A percentile compares a stretch with the other conserved stretches of the same genome.
Evolutionary conservation across 2,888 invertebrate genomes (phyloP).

Genomic region (Timandra comae): DNA sequence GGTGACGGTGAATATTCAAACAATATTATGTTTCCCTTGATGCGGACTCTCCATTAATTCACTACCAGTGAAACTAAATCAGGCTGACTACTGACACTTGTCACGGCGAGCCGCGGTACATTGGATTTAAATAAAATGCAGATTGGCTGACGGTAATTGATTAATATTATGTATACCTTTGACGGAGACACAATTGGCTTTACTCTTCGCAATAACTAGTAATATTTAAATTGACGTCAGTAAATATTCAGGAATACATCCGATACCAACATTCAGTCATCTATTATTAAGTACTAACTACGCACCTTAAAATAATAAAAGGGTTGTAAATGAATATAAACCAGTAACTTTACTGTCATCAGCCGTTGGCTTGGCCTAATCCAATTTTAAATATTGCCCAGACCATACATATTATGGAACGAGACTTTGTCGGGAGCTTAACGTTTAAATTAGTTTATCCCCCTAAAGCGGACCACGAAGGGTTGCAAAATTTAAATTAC

Average conservation of each 20-base stretch:
- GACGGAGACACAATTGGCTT: constrained; percentile 21
- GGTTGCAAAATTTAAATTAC: constrained; percentile 77
- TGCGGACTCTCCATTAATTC: constrained; percentile 24
- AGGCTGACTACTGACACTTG: constrained; percentile 32
- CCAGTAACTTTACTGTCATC: too few species aligned
- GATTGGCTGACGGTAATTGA: too few species aligned
- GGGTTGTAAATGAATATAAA: too few species aligned
- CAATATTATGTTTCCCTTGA: too few species aligned
- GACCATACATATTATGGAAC: constrained; percentile 66
- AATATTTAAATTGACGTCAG: too few species aligned
- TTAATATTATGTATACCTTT: constrained; percentile 62
- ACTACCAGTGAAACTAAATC: constrained; percentile 24
- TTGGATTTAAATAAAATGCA: constrained; percentile 62
- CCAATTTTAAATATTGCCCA: constrained; percentile 64
- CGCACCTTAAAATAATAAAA: too few species aligned
- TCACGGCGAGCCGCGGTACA: constrained; percentile 42
- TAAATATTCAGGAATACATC: too few species aligned
- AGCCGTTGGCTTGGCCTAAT: constrained; percentile 34
- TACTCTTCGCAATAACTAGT: too few species aligned
- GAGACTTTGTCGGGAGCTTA: constrained; percentile 69
- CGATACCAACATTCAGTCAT: too few species aligned
- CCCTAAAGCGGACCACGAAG: constrained; percentile 66
- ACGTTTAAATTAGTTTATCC: constrained; percentile 76
- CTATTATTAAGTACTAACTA: too few species aligned
- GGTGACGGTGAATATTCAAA: constrained; percentile 4